These are phyloP conservation scores for Danio tinwini DNA, from an alignment of 2,797 vertebrate species.

Conservation along the genomic window DNA sequence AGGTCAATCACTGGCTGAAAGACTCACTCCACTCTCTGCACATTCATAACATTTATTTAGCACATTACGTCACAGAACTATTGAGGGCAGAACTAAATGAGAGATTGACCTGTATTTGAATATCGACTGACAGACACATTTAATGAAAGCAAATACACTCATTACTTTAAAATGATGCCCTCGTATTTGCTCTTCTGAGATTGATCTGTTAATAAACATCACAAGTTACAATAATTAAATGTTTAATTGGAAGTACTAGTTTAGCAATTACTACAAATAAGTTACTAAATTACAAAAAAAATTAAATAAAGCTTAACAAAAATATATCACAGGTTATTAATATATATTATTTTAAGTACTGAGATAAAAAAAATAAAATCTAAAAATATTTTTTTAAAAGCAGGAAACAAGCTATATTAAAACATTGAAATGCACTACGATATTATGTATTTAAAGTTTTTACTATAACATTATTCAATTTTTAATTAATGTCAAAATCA, in stretches of 20 bases:
- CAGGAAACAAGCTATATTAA: not conserved
- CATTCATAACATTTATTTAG: slow-evolving; percentile 11
- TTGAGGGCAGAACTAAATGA: not conserved
- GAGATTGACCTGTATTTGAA: not conserved
- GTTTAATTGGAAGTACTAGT: too few relatives aligned
- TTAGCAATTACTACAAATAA: too few relatives aligned
- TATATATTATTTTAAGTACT: not conserved
- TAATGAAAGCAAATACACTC: not conserved
- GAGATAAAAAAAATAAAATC: not conserved
- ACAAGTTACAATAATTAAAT: not conserved
- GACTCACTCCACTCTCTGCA: not conserved
- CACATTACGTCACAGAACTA: not conserved
- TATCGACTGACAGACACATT: not conserved
- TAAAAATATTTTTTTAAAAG: not conserved
- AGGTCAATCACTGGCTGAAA: slow-evolving; percentile 10
- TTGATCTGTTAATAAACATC: not conserved
- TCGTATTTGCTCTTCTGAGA: not conserved
- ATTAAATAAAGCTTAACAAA: too few relatives aligned
- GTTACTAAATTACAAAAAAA: too few relatives aligned
- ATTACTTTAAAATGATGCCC: not conserved
- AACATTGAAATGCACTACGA: too few relatives aligned
- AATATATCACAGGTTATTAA: too few relatives aligned
- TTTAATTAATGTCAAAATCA: too few relatives aligned
- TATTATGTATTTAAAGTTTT: too few relatives aligned
- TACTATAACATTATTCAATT: too few relatives aligned